Conservation (phyloP, 2,113 vertebrate genomes). For the Calypte anna region DNA sequence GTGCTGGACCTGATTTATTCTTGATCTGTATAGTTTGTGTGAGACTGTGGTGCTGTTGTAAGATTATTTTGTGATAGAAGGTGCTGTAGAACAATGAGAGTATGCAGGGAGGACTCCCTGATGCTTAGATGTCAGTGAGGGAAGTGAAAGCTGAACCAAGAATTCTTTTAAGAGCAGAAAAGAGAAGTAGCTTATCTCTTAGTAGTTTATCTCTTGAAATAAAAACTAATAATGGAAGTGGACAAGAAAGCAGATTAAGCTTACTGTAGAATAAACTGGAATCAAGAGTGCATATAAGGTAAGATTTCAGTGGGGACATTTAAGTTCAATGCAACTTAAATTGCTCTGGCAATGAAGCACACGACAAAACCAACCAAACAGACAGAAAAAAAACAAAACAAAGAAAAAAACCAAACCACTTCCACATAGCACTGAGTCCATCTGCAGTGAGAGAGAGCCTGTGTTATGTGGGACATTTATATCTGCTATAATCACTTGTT, state of each 20-base stretch:
- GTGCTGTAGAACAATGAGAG: background rate
- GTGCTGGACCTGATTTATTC: background rate
- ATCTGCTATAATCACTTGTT: background rate
- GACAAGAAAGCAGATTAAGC: conserved; percentile 2
- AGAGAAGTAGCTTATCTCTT: background rate
- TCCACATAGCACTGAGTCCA: background rate
- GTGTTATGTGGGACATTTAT: background rate
- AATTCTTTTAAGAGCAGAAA: background rate
- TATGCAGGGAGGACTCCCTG: background rate
- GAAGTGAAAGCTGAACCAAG: background rate
- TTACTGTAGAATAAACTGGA: background rate
- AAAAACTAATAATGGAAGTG: background rate
- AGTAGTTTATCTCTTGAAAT: background rate
- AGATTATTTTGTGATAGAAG: background rate
- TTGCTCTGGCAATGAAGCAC: background rate
- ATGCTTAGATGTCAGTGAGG: background rate
- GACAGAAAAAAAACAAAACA: background rate
- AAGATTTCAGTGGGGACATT: background rate
- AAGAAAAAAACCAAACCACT: background rate
- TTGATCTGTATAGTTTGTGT: background rate
- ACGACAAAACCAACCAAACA: background rate
- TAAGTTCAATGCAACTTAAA: background rate
- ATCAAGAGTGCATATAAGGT: background rate
- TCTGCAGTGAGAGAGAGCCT: background rate
- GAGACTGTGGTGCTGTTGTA: background rate